Evolutionary conservation across 2,797 vertebrate genomes (phyloP).

Genomic region (Microchirus variegatus): DNA sequence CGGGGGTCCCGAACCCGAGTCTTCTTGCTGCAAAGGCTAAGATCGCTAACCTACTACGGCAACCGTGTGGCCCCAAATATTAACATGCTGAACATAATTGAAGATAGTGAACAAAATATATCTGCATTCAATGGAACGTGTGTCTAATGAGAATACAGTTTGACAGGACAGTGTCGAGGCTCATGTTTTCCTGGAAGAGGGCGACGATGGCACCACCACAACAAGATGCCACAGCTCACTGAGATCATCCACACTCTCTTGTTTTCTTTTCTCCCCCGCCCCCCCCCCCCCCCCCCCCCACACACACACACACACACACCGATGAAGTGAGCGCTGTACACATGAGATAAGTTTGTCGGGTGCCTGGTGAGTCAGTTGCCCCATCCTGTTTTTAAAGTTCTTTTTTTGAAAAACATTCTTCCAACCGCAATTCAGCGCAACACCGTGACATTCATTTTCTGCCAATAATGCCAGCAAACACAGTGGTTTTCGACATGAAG

Average conservation of each 20-base stretch:
- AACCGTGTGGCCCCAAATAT: too few species aligned
- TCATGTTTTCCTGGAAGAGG: conserved; percentile 12
- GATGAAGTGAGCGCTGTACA: conserved; percentile 1
- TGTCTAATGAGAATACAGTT: not conserved
- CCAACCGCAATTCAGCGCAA: conserved; percentile 28
- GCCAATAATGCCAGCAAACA: conserved; percentile 21
- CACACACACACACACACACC: not conserved
- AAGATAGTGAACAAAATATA: too few species aligned
- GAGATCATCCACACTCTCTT: conserved; percentile 11
- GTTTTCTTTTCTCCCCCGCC: not conserved
- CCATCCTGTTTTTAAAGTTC: conserved; percentile 47
- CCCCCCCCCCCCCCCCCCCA: not conserved
- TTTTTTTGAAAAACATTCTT: conserved; percentile 48
- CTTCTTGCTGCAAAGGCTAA: too few species aligned
- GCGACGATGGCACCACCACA: not conserved
- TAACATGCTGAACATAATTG: too few species aligned
- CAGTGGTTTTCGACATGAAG: conserved; percentile 33
- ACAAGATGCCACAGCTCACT: conserved; percentile 5
- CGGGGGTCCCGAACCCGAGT: too few species aligned
- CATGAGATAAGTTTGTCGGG: conserved; percentile 30
- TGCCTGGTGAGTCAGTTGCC: conserved; percentile 54
- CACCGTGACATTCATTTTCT: conserved; percentile 28
- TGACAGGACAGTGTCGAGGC: not conserved
- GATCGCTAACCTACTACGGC: too few species aligned
- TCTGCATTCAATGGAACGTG: too few species aligned